Percentiles rank a stretch among this genome's conserved stretches.
Evolutionary conservation across 2,797 vertebrate genomes (phyloP).

Genomic region (Phrynocephalus forsythii): DNA sequence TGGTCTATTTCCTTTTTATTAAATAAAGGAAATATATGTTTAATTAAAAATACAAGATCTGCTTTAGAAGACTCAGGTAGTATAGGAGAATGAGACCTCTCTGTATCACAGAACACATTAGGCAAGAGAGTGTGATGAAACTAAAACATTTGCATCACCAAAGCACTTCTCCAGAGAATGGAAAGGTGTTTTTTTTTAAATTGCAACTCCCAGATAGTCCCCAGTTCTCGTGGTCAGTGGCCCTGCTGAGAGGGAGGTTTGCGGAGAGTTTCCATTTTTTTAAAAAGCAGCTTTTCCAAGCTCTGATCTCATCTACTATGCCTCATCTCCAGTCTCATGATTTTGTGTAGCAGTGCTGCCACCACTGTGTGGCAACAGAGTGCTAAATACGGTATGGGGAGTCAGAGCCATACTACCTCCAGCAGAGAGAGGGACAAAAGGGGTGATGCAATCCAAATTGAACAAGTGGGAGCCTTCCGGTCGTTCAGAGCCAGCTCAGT

Average conservation of each 20-base stretch:
- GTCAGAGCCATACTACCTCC: not conserved
- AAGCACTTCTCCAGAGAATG: too few species aligned
- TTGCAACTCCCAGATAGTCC: too few species aligned
- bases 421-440: not conserved
- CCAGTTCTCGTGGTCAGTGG: too few species aligned
- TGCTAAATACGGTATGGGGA: too few species aligned
- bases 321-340: not conserved
- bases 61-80: not conserved
- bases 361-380: not conserved
- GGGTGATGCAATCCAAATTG: not conserved
- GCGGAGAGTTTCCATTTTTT: too few species aligned
- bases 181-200: too few species aligned
- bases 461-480: not conserved
- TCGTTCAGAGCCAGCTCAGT: too few species aligned
- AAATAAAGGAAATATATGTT: not conserved
- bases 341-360: not conserved
- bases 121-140: not conserved
- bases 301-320: not conserved
- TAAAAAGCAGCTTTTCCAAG: too few species aligned
- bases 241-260: too few species aligned
- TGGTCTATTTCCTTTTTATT: not conserved
- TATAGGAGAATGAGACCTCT: too few species aligned
- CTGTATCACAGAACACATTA: not conserved
- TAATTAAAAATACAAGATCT: not conserved
- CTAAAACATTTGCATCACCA: not conserved